Percentiles rank a stretch among this genome's conserved stretches.
phyloP scores from a whole-genome alignment of 1,140 invertebrate genomes.

The Tetragonula clypearis region DNA sequence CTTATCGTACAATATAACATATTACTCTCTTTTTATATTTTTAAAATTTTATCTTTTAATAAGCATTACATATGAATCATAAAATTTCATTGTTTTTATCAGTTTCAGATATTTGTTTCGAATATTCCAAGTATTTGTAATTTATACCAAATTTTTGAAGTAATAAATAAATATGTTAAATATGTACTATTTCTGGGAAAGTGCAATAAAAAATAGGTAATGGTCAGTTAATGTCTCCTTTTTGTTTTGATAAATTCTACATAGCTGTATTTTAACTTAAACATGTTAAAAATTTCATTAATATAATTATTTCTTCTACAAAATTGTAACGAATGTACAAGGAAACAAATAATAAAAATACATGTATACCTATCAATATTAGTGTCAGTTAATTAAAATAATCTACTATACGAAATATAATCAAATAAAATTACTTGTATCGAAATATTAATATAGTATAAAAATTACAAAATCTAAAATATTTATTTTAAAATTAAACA shows the following conservation, averaged over 20 bases:
- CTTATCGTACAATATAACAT: conserved; percentile 48
- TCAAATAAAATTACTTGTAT: background rate
- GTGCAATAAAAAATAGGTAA: conserved; percentile 75
- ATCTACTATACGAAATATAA: background rate
- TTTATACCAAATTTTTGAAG: conserved; percentile 44
- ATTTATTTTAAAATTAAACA: conserved; percentile 67
- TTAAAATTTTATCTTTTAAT: conserved; percentile 61
- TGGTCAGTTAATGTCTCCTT: background rate
- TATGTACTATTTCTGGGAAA: conserved; percentile 76
- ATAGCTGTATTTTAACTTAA: background rate
- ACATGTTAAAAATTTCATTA: background rate
- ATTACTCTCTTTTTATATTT: conserved; percentile 58
- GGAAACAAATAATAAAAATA: background rate
- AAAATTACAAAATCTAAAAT: conserved; percentile 1
- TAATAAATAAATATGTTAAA: conserved; percentile 59
- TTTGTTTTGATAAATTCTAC: background rate
- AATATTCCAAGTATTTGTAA: conserved; percentile 56
- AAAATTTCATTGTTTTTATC: conserved; percentile 30
- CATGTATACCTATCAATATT: background rate
- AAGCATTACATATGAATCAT: conserved; percentile 27
- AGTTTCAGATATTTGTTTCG: conserved; percentile 12
- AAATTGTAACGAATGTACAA: background rate
- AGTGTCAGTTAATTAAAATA: background rate
- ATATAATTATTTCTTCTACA: background rate
- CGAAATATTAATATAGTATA: background rate